Evolutionary conservation across 30 jellyfish, hydroid and myxozoan species (phyloP), one percentile per base, ranked within the genome.

Genomic region (Hydractinia symbiolongicarpus): DNA sequence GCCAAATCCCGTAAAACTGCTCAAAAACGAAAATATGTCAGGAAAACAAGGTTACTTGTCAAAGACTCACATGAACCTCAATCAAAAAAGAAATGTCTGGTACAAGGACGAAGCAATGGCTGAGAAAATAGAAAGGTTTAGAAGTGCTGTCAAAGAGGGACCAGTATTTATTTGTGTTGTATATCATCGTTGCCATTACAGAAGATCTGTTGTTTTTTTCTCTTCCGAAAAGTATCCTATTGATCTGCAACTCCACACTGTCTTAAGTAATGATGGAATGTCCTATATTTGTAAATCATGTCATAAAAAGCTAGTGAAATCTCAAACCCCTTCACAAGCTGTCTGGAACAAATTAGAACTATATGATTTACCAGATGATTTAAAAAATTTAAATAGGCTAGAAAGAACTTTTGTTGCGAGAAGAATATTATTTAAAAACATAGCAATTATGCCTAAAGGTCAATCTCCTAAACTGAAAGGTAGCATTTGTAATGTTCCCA

Each of bases 391-490:
- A 6, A 58, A 52, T 8, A 58, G 40, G 77, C 40, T 73, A 14
- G 76, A 73, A 50, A 52, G 51, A 50, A 14, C 14, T 50, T 0
- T 40, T 9, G 11, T 73, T 15, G 17, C 16, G 15, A 73, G 30
- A 73, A 15, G 76, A n/a, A 30, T 30, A 30, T 53, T 52, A 14
- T 73, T 73, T 20, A 73, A 73, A 73, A 73, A 40, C 2, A 64
- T 79, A 9, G 9, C 19, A 6, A 79, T 79, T 62, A 58, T 79
- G 86, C 83, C 83, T 7, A 79, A 79, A 79, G 85, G 81, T 16
- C 86, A 79, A 53, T 19, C 67, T 9, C 85, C 85, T 9, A 79
- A 79, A 79, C 13, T 79, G 13, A 73, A 20, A 73, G 76, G 74
- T 9, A 76, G 76, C 14, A 73, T 73, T 73, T 73, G 76, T 40